Conservation (phyloP, 2,113 vertebrate species). For the Dolichallabes microphthalmus region DNA sequence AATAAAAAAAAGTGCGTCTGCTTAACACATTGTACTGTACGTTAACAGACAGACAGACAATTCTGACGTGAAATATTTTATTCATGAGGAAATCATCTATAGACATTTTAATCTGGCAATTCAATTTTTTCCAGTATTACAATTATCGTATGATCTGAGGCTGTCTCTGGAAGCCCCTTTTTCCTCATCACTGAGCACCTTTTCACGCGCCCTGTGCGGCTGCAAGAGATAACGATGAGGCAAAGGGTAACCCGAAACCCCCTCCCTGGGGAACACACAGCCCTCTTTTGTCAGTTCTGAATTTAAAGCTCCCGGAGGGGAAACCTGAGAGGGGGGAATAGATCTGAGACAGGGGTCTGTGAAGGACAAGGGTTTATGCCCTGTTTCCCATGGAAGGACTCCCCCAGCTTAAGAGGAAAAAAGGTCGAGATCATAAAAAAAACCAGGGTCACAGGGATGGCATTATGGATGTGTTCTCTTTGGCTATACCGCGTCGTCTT, state of each 20-base stretch:
- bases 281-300: conserved; percentile 51
- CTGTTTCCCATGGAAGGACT: conserved; percentile 41
- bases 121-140: background rate
- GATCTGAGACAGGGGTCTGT: conserved; percentile 42
- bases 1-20: background rate
- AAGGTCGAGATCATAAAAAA: conserved; percentile 34
- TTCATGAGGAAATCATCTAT: conserved; percentile 17
- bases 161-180: conserved; percentile 17
- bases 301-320: conserved; percentile 65
- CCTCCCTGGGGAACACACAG: conserved; percentile 63
- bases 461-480: conserved; percentile 35
- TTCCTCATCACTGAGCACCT: conserved; percentile 23
- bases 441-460: conserved; percentile 39
- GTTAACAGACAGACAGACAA: background rate
- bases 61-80: conserved; percentile 5
- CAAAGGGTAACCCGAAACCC: conserved; percentile 62
- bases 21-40: background rate
- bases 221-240: conserved; percentile 63
- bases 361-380: conserved; percentile 21
- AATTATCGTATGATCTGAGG: conserved; percentile 32
- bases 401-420: conserved; percentile 1
- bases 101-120: background rate
- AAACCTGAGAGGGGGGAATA: conserved; percentile 57
- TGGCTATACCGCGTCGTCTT: conserved; percentile 37
- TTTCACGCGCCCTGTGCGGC: conserved; percentile 59